Base-by-base conservation (phyloP, 1,140 invertebrate genomes). In the Laupala kohalensis region DNA sequence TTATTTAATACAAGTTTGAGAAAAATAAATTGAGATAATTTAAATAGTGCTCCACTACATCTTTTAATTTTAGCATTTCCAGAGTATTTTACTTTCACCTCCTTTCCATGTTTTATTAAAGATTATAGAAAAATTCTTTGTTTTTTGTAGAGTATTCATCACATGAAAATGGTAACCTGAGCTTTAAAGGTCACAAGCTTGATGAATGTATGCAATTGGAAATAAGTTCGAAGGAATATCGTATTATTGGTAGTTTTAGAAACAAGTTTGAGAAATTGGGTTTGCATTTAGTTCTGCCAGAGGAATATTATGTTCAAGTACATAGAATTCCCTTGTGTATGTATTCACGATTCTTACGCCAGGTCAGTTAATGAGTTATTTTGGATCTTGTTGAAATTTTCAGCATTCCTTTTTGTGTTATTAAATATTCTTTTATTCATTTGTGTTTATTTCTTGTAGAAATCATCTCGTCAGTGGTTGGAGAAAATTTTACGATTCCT, bases 181-280 rank as follows among this genome's bases (percentile, higher is more conserved):
- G n/a, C n/a, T n/a, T n/a, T n/a, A n/a, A n/a, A n/a, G n/a, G n/a
- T n/a, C n/a, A n/a, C n/a, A n/a, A n/a, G n/a, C n/a, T n/a, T n/a
- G 76, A 72, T 68, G 79, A 79, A 13, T 77, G 79, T 4, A 69
- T 80, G 69, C 68, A 69, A 9, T 28, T 83, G n/a, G 74, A 37
- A 25, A 76, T 85, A 68, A 76, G 79, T 65, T 74, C 76, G 30
- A 76, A 78, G 69, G 79, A 82, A 73, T 74, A 82, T 0, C 74
- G 81, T 29, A 73, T 83, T 3, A 76, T 84, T 72, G 63, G 76
- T 25, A 75, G 78, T 28, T 83, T 81, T 73, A 69, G 69, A 70
- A 70, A 76, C 5, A 73, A 78, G 71, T 82, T 83, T 74, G 37
- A 74, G 28, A 77, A 75, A 66, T 76, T 83, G 64, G 83, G 83